These are phyloP conservation scores for Sphaerolaimus hirsutus DNA, from an alignment of 2,888 invertebrate species.

Conservation along the genomic window DNA sequence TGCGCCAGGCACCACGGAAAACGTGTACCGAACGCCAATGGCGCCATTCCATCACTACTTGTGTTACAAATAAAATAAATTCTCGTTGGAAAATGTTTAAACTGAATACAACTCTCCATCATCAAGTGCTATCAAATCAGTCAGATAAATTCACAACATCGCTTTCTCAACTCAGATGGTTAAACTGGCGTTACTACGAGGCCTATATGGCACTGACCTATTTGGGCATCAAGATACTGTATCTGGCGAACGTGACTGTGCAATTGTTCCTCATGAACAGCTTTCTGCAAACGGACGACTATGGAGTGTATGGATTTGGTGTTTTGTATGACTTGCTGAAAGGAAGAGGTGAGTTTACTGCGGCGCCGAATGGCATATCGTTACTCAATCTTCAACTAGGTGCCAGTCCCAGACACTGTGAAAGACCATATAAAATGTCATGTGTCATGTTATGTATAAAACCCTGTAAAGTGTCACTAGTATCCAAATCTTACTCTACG, in stretches of 20 bases:
- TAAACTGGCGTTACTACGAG: constrained; percentile 22
- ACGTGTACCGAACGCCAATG: no score
- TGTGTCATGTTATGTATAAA: no score
- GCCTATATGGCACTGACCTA: constrained; percentile 21
- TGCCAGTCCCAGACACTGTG: no score
- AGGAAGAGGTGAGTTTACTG: constrained; percentile 10
- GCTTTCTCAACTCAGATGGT: constrained; percentile 9
- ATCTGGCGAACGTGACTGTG: constrained; percentile 16
- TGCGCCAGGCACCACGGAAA: no score
- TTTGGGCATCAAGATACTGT: constrained; percentile 18
- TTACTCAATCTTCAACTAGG: background rate
- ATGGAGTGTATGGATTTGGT: constrained; percentile 21
- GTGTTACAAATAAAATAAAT: no score
- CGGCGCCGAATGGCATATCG: no score
- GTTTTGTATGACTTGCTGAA: constrained; percentile 18
- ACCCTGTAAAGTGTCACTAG: no score
- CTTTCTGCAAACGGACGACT: constrained; percentile 20
- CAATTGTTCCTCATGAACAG: constrained; percentile 21
- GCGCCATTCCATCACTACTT: no score
- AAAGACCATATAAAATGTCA: no score
- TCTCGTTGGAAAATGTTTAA: no score
- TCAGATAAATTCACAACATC: no score
- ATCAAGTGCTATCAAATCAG: background rate
- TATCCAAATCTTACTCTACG: no score
- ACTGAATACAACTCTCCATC: background rate